Conservation (phyloP, 2,888 invertebrate species). For the Eupithecia abbreviata region DNA sequence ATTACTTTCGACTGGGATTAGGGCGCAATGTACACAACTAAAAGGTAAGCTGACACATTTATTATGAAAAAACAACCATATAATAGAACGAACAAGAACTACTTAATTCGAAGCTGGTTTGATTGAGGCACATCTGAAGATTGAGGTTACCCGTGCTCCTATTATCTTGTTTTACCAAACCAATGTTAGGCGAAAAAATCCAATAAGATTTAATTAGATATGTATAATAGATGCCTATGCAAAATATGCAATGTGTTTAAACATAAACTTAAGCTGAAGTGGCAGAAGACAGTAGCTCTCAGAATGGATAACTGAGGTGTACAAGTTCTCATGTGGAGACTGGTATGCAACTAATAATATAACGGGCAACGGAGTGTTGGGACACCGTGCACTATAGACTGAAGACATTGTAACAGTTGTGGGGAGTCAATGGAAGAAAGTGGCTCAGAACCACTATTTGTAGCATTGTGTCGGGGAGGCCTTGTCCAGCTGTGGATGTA, state of each 20-base stretch:
- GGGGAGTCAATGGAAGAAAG: not conserved
- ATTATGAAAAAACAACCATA: not conserved
- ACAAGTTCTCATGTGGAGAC: not conserved
- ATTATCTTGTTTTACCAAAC: no score
- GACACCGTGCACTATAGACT: not conserved
- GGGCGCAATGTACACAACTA: constrained; percentile 61
- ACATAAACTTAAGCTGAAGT: not conserved
- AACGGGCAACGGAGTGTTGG: not conserved
- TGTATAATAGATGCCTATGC: not conserved
- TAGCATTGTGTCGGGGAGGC: not conserved
- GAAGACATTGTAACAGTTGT: no score
- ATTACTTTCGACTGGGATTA: constrained; percentile 65
- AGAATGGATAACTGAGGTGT: not conserved
- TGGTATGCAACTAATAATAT: no score
- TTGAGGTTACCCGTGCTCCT: constrained; percentile 10
- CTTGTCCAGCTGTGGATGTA: not conserved
- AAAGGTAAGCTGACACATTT: constrained; percentile 55
- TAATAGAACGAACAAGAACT: not conserved
- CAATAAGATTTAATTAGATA: not conserved
- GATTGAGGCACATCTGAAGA: not conserved
- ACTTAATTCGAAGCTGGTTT: not conserved
- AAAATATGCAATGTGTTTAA: not conserved
- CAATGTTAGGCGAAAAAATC: not conserved
- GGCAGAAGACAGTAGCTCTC: not conserved
- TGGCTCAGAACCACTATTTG: not conserved